phyloP scores from a whole-genome alignment of 2,113 vertebrate genomes.

The Neomonachus schauinslandi region DNA sequence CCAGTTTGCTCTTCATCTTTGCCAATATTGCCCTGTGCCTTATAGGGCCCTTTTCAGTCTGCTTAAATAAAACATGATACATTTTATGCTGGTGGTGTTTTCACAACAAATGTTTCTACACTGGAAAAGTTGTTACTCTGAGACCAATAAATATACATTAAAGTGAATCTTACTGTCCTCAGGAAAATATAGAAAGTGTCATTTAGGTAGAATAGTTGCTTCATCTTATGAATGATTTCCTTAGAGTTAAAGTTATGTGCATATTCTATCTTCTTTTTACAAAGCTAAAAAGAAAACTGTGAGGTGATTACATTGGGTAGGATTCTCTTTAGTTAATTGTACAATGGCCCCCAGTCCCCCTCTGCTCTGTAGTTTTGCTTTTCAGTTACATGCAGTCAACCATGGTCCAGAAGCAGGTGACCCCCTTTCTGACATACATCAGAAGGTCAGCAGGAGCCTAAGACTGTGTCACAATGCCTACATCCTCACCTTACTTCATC shows the following conservation, averaged over 20 bases:
- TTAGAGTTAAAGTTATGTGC: neutral
- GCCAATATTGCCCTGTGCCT: neutral
- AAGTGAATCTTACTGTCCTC: slow-evolving; percentile 26
- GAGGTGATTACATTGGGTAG: neutral
- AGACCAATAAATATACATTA: slow-evolving; percentile 50
- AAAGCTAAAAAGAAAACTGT: slow-evolving; percentile 20
- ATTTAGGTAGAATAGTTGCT: neutral
- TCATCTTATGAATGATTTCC: slow-evolving; percentile 6
- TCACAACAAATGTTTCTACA: neutral
- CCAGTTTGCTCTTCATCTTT: slow-evolving; percentile 14
- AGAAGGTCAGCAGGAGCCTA: neutral
- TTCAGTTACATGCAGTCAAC: neutral
- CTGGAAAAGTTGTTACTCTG: slow-evolving; percentile 29
- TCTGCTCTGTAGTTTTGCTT: neutral
- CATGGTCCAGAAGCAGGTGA: neutral
- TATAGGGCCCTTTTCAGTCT: neutral
- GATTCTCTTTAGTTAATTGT: neutral
- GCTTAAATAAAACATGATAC: slow-evolving; percentile 29
- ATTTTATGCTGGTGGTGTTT: slow-evolving; percentile 55
- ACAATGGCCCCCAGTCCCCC: too few species aligned
- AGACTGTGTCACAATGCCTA: neutral
- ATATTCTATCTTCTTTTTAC: slow-evolving; percentile 7
- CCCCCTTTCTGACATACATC: neutral
- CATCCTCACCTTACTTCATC: neutral
- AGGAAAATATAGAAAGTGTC: slow-evolving; percentile 50